These are phyloP conservation scores for Ceratoteleas bidentatus DNA, from an alignment of 1,140 invertebrate genomes.

Conservation along the genomic window DNA sequence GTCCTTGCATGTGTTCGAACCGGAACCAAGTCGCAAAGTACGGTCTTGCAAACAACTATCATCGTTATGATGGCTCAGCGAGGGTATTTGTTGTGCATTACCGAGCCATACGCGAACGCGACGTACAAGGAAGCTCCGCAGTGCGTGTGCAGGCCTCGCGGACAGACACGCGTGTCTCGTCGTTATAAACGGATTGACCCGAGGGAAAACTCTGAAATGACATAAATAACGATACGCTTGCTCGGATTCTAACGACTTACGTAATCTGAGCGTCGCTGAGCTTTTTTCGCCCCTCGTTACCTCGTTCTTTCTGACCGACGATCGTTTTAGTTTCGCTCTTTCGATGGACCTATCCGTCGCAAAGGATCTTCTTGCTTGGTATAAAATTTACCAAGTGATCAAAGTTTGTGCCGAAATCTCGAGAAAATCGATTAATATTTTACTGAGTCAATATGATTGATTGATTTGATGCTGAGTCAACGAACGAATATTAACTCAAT, in stretches of 20 bases:
- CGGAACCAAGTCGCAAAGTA: too few relatives aligned
- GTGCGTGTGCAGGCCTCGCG: slow-evolving; percentile 47
- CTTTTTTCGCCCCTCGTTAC: slow-evolving; percentile 27
- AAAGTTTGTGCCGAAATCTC: too few relatives aligned
- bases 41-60: too few relatives aligned
- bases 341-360: neutral
- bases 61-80: too few relatives aligned
- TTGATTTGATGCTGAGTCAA: too few relatives aligned
- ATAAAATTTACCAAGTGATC: too few relatives aligned
- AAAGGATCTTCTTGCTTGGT: neutral
- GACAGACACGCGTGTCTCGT: slow-evolving; percentile 68
- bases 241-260: slow-evolving; percentile 71
- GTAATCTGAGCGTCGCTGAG: slow-evolving; percentile 59
- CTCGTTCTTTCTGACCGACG: slow-evolving; percentile 13
- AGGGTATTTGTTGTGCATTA: too few relatives aligned
- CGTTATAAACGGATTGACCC: slow-evolving; percentile 81
- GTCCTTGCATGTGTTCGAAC: too few relatives aligned
- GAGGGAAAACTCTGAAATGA: slow-evolving; percentile 81
- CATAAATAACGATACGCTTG: slow-evolving; percentile 76
- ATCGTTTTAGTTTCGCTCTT: neutral
- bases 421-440: too few relatives aligned
- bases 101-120: slow-evolving; percentile 1
- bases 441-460: too few relatives aligned
- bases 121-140: slow-evolving; percentile 63
- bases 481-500: too few relatives aligned